phyloP scores from a whole-genome alignment of 2,888 invertebrate genomes.

The Drosophila anomelani region DNA sequence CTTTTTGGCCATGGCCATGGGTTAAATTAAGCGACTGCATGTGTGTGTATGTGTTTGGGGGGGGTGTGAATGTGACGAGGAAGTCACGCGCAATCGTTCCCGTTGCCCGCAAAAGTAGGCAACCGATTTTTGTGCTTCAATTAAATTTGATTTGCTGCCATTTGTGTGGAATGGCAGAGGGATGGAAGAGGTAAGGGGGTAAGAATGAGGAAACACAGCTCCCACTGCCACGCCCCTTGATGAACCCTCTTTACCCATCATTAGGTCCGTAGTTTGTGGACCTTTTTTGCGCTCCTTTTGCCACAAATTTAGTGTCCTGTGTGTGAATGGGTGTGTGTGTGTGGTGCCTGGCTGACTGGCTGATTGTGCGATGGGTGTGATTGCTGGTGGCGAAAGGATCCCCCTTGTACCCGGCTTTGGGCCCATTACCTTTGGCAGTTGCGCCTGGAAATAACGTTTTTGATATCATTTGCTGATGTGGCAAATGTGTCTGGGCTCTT shows the following conservation, averaged over 20 bases:
- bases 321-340: slow-evolving; percentile 5
- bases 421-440: slow-evolving; percentile 62
- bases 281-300: slow-evolving; percentile 63
- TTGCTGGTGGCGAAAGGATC: slow-evolving; percentile 13
- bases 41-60: background rate
- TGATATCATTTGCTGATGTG: slow-evolving; percentile 81
- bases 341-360: slow-evolving; percentile 4
- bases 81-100: slow-evolving; percentile 39
- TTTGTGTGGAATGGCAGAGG: slow-evolving; percentile 6
- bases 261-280: slow-evolving; percentile 72
- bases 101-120: slow-evolving; percentile 47
- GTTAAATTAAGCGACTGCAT: background rate
- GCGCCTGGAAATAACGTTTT: slow-evolving; percentile 76
- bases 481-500: slow-evolving; percentile 67
- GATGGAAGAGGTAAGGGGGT: background rate
- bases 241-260: slow-evolving; percentile 64
- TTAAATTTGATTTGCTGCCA: slow-evolving; percentile 74
- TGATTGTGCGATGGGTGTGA: slow-evolving; percentile 17
- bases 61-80: background rate
- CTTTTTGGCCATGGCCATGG: slow-evolving; percentile 29
- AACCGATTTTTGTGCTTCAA: slow-evolving; percentile 61
- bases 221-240: slow-evolving; percentile 18
- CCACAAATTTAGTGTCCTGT: slow-evolving; percentile 70
- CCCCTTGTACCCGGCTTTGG: slow-evolving; percentile 22
- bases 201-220: slow-evolving; percentile 16